Evolutionary conservation across 2,113 vertebrate genomes (phyloP), one percentile per base, ranked within the genome.

Genomic region (Centropus bengalensis): DNA sequence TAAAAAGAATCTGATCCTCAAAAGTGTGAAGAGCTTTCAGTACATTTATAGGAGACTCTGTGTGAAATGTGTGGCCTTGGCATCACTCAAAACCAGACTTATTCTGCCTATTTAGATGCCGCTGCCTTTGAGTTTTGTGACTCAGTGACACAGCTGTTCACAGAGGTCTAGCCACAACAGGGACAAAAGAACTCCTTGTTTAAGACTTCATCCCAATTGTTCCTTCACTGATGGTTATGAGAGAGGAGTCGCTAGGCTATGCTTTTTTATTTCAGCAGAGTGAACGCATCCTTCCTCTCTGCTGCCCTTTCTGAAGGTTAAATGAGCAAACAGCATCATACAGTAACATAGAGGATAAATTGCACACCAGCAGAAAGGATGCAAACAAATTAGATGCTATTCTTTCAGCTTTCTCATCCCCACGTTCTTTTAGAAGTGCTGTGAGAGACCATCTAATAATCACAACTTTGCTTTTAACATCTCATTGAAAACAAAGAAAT

Each of bases 21-120:
- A 19, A 60, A 69, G 26, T 1, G 16, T 26, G 49, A 56, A 68
- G 13, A 77, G 28, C 19, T 62, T 74, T n/a, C 68, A 32, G 11
- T 5, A 33, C 0, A 1, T 32, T 38, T 14, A 1, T 5, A 38
- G 58, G 7, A 44, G 11, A 6, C 17, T 28, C 32, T 42, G n/a
- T 18, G 45, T 40, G 28, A 74, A 70, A 94, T 1, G 1, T 1
- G 22, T 21, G 12, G 73, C 32, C 32, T 71, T 14, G 1, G 38
- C 12, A 63, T 14, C 24, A 51, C 28, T 30, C 32, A 67, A 80
- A 89, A 67, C 16, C 33, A 88, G 32, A 51, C 26, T 58, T 20
- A 33, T 13, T 24, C 42, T 75, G 4, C n/a, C 52, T 8, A 32
- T 36, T 69, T 27, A 44, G 12, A 62, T 6, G 59, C n/a, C 59